These are phyloP conservation scores for Bufo bufo DNA, from an alignment of 2,113 vertebrate species.

Conservation along the genomic window DNA sequence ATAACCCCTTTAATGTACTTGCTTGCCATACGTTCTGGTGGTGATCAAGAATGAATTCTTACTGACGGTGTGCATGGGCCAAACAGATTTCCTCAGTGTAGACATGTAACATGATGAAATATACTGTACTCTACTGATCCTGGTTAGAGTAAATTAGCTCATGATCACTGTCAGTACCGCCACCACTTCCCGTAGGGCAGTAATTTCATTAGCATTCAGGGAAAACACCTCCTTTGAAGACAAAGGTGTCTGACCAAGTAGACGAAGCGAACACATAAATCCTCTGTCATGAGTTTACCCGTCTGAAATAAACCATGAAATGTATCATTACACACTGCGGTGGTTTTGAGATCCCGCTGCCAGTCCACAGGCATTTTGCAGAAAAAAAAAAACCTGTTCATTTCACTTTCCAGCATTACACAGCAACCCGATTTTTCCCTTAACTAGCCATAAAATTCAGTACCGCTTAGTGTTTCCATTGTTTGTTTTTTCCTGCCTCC, in stretches of 20 bases:
- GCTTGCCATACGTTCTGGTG: neutral
- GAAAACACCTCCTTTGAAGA: constrained; percentile 27
- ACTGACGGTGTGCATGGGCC: neutral
- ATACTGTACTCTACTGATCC: neutral
- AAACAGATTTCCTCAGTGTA: neutral
- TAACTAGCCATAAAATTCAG: constrained; percentile 39
- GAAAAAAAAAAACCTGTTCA: constrained; percentile 26
- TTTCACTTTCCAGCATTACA: constrained; percentile 45
- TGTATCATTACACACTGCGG: constrained; percentile 52
- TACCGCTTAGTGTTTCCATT: neutral
- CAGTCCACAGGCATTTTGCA: constrained; percentile 49
- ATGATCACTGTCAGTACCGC: constrained; percentile 7
- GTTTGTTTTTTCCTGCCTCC: neutral
- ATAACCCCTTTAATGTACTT: neutral
- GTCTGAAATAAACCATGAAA: constrained; percentile 53
- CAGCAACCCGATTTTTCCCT: constrained; percentile 31
- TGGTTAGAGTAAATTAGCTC: neutral
- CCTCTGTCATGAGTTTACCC: constrained; percentile 41
- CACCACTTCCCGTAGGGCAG: neutral
- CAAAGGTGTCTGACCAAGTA: constrained; percentile 46
- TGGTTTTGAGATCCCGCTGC: constrained; percentile 34
- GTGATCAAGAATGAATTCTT: neutral
- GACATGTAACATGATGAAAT: neutral
- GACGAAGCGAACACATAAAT: neutral
- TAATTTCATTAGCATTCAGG: constrained; percentile 36